These are phyloP conservation scores for Mormyrus hasselquistii DNA, from an alignment of 2,797 vertebrate genomes.

Conservation along the genomic window DNA sequence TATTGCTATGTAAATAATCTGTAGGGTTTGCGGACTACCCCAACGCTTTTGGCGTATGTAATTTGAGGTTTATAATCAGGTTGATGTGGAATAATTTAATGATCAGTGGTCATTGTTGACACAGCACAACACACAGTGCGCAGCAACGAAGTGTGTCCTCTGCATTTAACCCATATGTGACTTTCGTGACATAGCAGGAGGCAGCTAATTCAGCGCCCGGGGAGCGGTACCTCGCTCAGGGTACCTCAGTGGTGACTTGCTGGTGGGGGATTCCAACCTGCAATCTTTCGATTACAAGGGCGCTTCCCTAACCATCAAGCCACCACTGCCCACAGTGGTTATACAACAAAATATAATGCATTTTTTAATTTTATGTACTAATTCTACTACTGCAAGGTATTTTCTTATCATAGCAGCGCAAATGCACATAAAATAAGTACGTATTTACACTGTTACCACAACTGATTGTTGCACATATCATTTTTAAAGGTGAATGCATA, in stretches of 20 bases:
- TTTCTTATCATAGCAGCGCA: not conserved
- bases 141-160: no score
- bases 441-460: no score
- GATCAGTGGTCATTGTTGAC: no score
- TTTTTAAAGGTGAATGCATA: no score
- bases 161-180: not conserved
- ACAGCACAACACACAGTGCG: no score
- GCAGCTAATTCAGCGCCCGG: not conserved
- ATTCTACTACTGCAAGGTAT: not conserved
- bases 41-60: not conserved
- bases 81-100: not conserved
- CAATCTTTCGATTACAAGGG: not conserved
- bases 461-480: no score
- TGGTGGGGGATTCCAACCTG: not conserved
- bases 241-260: not conserved
- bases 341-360: not conserved
- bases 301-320: not conserved
- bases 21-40: not conserved
- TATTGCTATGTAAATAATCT: not conserved
- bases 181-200: not conserved
- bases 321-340: not conserved
- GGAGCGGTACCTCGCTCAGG: not conserved
- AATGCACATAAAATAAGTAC: no score
- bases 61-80: not conserved
- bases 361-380: not conserved